Percentiles rank a stretch among this genome's conserved stretches.
phyloP scores from a whole-genome alignment of 2,797 vertebrate species.

The Platyrinchus mystaceus region DNA sequence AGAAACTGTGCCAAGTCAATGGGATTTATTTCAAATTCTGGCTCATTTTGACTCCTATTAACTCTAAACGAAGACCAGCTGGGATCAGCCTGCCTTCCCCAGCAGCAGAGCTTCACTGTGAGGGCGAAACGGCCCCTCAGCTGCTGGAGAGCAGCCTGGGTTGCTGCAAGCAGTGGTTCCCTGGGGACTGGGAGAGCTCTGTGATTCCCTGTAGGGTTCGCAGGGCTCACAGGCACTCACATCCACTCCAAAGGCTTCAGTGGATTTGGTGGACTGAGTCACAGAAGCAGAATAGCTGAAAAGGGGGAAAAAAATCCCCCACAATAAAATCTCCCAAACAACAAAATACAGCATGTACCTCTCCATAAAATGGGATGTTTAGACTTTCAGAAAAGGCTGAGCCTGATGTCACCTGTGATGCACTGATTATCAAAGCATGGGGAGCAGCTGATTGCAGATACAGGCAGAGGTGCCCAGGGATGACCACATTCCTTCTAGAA shows the following conservation, averaged over 20 bases:
- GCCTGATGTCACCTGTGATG: neutral
- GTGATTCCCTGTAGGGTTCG: neutral
- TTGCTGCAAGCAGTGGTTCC: neutral
- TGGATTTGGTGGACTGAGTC: neutral
- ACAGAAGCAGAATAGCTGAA: neutral
- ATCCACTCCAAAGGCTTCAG: neutral
- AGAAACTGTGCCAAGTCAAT: conserved; percentile 36
- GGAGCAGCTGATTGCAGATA: neutral
- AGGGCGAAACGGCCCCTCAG: neutral
- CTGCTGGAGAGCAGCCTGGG: neutral
- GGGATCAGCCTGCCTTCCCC: conserved; percentile 15
- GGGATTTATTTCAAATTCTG: conserved; percentile 65
- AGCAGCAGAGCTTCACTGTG: neutral
- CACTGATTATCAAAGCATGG: neutral
- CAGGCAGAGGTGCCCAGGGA: neutral
- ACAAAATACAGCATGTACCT: neutral
- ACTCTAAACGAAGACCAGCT: conserved; percentile 67
- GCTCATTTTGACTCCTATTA: conserved; percentile 62
- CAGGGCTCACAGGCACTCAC: neutral
- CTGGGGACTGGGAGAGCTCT: neutral
- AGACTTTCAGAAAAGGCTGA: neutral
- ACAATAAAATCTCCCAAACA: neutral
- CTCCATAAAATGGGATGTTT: neutral
- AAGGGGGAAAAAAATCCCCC: rapidly evolving
- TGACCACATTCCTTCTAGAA: rapidly evolving